Evolutionary conservation across 2,113 vertebrate genomes (phyloP).

Genomic region (Tiliqua scincoides): DNA sequence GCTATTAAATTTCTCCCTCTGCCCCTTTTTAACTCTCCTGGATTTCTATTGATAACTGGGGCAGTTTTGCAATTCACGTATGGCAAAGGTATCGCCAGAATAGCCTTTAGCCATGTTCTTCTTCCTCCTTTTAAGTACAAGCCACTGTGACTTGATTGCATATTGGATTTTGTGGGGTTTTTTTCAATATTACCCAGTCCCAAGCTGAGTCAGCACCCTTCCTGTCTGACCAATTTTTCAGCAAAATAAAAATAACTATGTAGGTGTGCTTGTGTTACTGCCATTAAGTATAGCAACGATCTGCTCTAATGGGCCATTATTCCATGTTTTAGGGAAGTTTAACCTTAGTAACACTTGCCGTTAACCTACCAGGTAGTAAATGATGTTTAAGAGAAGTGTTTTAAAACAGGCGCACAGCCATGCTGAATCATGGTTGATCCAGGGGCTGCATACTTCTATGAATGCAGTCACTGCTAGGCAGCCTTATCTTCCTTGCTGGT

Average conservation of each 20-base stretch:
- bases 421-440: not conserved
- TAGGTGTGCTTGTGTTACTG: not conserved
- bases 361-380: not conserved
- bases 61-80: constrained; percentile 6
- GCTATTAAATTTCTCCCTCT: not conserved
- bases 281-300: not conserved
- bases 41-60: constrained; percentile 28
- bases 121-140: not conserved
- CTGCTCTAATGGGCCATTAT: not conserved
- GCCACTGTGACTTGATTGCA: not conserved
- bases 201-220: not conserved
- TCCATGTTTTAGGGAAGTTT: accelerated
- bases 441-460: not conserved
- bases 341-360: not conserved
- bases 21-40: not conserved
- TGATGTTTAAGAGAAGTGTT: not conserved
- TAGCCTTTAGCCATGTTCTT: not conserved
- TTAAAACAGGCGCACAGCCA: not conserved
- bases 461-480: not conserved
- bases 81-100: not conserved
- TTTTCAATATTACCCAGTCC: not conserved
- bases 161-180: constrained; percentile 10
- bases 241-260: not conserved
- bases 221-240: constrained; percentile 4
- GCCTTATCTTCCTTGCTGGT: not conserved